Evolutionary conservation across 2,797 vertebrate species (phyloP), one percentile per base, ranked within the genome.

Genomic region (Cottoperca gobio): DNA sequence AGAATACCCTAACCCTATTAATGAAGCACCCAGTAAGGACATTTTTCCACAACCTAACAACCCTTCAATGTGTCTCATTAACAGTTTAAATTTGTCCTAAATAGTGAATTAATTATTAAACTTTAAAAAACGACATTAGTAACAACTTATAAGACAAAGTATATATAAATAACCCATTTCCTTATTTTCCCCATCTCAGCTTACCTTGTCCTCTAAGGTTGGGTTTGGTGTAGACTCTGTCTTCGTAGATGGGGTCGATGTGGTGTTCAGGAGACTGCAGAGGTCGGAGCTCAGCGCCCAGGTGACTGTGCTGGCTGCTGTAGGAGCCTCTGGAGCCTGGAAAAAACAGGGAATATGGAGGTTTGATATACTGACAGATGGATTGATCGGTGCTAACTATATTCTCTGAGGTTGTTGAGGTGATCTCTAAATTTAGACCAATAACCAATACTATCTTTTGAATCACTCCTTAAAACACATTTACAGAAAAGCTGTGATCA

Each of bases 231-330:
- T 99, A 99, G 83, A 99, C 97, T 81, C 98, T 93, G 94, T 99
- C 98, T 94, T 99, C 98, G 35, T 99, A 99, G 93, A 99, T 99
- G 84, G 98, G 98, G 92, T 99, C 98, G 80, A 99, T 99, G 83
- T 99, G 97, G 92, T 99, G 98, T 69, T 99, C 98, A 4, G 98
- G 98, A 69, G 98, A 99, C 93, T 99, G 98, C 79, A 99, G 95
- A 21, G 97, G 96, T 84, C 98, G 96, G 58, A 99, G 92, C 79
- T 99, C 98, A 0, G 97, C 95, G 85, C 97, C 97, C 91, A 99
- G 92, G 93, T 99, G 97, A 90, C 97, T 97, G 92, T 97, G 97
- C 91, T 99, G 98, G 92, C 97, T 98, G 93, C 97, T 99, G 89
- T 98, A 99, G 3, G 98, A 99, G 64, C 96, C 96, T 81, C 98